Conservation (phyloP, 2,888 invertebrate genomes). For the Sarcophaga caerulescens region DNA sequence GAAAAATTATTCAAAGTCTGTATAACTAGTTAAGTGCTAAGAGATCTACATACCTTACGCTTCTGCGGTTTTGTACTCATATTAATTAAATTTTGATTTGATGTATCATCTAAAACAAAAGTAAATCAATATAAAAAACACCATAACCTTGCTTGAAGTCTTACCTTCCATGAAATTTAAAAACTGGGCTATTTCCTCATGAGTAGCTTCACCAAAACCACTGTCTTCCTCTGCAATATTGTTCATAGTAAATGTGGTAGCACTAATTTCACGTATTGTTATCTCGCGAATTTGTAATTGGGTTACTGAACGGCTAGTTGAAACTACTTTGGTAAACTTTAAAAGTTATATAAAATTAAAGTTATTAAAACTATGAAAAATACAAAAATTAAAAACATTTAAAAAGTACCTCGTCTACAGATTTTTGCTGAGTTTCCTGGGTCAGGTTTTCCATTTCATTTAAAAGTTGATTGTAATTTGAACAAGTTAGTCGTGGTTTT, state of each 20-base stretch:
- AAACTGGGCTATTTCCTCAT: constrained; percentile 69
- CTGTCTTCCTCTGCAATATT: constrained; percentile 65
- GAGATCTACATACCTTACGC: constrained; percentile 56
- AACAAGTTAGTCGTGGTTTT: constrained; percentile 36
- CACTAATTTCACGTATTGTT: constrained; percentile 71
- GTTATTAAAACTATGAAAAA: neutral
- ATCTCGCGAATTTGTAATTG: constrained; percentile 68
- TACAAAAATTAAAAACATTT: neutral
- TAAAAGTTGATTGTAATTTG: constrained; percentile 53
- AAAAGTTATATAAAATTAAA: neutral
- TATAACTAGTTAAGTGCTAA: neutral
- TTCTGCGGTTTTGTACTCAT: constrained; percentile 34
- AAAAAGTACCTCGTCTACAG: constrained; percentile 37
- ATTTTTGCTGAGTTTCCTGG: constrained; percentile 8
- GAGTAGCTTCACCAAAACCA: constrained; percentile 71
- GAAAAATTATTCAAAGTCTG: neutral
- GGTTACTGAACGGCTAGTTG: neutral
- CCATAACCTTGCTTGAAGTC: neutral
- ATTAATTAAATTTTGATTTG: neutral
- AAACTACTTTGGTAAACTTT: neutral
- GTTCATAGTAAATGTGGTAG: constrained; percentile 49
- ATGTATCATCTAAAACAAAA: neutral
- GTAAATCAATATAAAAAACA: neutral
- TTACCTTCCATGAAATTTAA: constrained; percentile 61
- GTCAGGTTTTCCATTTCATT: constrained; percentile 58